Percentiles rank a stretch among this genome's conserved stretches.
These are phyloP conservation scores for Sebastes taczanowskii DNA, from an alignment of 2,797 vertebrate genomes.

Conservation along the genomic window DNA sequence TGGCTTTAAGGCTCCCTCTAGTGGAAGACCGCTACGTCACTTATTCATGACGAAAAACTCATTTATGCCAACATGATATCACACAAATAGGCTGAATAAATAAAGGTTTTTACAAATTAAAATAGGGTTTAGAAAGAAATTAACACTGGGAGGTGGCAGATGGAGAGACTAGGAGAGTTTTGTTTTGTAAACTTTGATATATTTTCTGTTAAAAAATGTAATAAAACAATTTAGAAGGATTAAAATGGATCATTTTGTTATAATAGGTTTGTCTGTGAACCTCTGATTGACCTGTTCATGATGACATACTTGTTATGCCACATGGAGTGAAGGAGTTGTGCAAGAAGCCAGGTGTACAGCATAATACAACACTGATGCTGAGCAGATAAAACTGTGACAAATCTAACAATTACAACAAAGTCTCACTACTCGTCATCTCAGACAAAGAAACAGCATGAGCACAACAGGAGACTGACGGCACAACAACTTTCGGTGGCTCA, in stretches of 20 bases:
- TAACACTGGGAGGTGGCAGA: background rate
- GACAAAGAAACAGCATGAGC: slow-evolving; percentile 56
- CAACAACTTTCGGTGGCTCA: slow-evolving; percentile 47
- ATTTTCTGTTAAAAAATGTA: background rate
- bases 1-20: slow-evolving; percentile 62
- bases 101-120: background rate
- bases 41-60: accelerated
- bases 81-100: background rate
- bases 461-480: slow-evolving; percentile 62
- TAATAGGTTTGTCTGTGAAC: background rate
- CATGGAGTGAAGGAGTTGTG: slow-evolving; percentile 3
- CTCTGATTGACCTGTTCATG: background rate
- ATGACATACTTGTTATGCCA: background rate
- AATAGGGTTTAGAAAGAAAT: background rate
- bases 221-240: background rate
- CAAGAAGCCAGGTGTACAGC: slow-evolving; percentile 24
- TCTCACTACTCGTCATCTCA: slow-evolving; percentile 20
- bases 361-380: slow-evolving; percentile 27
- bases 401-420: slow-evolving; percentile 30
- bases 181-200: background rate
- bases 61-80: background rate
- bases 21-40: slow-evolving; percentile 25
- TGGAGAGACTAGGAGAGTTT: accelerated
- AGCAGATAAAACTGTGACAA: slow-evolving; percentile 36
- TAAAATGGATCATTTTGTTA: background rate